Evolutionary conservation across 2,113 vertebrate genomes (phyloP).

Genomic region (Phycodurus eques): DNA sequence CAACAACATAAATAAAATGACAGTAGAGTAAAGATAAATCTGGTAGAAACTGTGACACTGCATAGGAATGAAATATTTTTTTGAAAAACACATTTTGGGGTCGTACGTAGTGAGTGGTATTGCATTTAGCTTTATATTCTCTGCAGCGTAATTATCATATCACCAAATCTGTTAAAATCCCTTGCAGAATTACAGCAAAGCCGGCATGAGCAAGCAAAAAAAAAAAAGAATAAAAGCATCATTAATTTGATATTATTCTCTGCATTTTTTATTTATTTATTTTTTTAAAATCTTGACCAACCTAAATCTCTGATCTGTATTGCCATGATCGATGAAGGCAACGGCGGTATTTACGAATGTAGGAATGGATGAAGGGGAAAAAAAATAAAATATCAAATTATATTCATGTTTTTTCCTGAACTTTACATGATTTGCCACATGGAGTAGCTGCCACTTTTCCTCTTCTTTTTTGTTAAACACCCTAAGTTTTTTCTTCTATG

Average conservation of each 20-base stretch:
- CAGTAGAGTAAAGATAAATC: background rate
- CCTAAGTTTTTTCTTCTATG: slow-evolving; percentile 5
- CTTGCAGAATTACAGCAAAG: background rate
- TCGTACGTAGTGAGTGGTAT: background rate
- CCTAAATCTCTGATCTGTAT: background rate
- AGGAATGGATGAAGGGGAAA: slow-evolving; percentile 8
- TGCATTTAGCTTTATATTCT: slow-evolving; percentile 6
- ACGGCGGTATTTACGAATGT: slow-evolving; percentile 12
- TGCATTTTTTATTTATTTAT: background rate
- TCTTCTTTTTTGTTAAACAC: background rate
- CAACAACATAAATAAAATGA: slow-evolving; percentile 1
- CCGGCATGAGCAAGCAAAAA: slow-evolving; percentile 11
- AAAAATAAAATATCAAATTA: background rate
- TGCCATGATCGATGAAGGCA: slow-evolving; percentile 4
- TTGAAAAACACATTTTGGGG: background rate
- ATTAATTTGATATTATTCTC: slow-evolving; percentile 31
- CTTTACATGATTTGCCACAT: slow-evolving; percentile 53
- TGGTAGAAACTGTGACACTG: background rate
- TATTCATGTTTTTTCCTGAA: slow-evolving; percentile 13
- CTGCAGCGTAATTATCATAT: background rate
- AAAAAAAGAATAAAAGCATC: background rate
- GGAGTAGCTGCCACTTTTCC: slow-evolving; percentile 58
- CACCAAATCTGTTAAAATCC: background rate
- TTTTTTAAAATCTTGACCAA: background rate
- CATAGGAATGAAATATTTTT: background rate